Base-by-base conservation (phyloP, 2,797 vertebrate species). In the Cossypha niveicapilla region DNA sequence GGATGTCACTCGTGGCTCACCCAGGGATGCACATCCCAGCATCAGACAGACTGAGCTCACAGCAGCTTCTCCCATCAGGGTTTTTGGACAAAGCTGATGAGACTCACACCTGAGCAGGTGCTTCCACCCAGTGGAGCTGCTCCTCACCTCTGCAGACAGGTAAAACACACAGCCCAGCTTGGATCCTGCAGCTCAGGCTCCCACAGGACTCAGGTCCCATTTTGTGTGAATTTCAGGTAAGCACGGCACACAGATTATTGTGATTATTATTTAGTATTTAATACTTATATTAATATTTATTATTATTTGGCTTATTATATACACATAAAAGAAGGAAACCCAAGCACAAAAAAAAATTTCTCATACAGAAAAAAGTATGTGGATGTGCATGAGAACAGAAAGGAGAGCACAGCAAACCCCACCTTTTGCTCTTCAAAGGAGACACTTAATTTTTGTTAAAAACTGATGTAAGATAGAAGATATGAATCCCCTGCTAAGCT, bases 1-100 rank as follows among this genome's bases (percentile, higher is more conserved):
- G 1, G 1, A 10, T 7, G 4, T 12, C 24, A 28, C 23, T 88
- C 1, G 0, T 32, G 50, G 25, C 25, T 77, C 25, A 71, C 10
- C 10, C 37, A 48, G 7, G 1, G 34, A 45, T 57, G 44, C 54
- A 8, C 1, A 4, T 7, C 30, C 39, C 42, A 45, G 51, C 22
- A 41, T 16, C 54, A 71, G 39, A 15, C 27, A 70, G 35, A 65
- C 24, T 24, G 48, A 58, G 32, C 45, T 86, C 56, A n/a, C 24
- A 70, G 41, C 42, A 84, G 27, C 61, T 62, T 53, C 41, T 54
- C 76, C 34, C n/a, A 21, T 23, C 58, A 30, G 6, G 14, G 13
- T 42, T 21, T 8, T 58, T 7, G 56, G 48, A 28, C 23, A 54
- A 11, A 0, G 13, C 16, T 65, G 39, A 6, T 0, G 0, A 48